These are phyloP conservation scores for Sinocyclocheilus grahami DNA, from an alignment of 2,113 vertebrate species.

Conservation along the genomic window DNA sequence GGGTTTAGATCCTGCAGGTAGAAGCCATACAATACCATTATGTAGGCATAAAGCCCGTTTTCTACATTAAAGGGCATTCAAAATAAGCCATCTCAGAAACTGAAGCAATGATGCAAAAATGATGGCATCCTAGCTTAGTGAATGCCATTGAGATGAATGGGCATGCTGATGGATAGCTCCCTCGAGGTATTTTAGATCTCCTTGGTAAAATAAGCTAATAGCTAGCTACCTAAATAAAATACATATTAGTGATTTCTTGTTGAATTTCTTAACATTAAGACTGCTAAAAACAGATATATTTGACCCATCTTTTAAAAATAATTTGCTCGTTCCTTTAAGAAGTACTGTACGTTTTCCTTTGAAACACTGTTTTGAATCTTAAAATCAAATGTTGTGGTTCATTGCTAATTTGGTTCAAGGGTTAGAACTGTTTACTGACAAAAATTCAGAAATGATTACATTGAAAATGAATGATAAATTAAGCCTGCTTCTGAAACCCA, in stretches of 20 bases:
- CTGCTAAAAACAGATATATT: not conserved
- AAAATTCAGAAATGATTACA: not conserved
- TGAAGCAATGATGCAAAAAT: too few relatives aligned
- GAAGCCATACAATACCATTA: too few relatives aligned
- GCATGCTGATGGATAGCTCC: too few relatives aligned
- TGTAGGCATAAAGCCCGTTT: too few relatives aligned
- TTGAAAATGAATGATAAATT: constrained; percentile 3
- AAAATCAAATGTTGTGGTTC: not conserved
- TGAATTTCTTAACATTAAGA: not conserved
- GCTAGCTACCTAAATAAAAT: not conserved
- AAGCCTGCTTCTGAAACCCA: not conserved
- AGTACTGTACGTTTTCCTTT: not conserved
- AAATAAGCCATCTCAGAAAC: too few relatives aligned
- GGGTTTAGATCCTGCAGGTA: too few relatives aligned
- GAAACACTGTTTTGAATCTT: not conserved
- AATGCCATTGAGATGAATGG: not conserved
- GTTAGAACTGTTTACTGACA: not conserved
- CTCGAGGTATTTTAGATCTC: not conserved
- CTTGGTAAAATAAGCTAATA: not conserved
- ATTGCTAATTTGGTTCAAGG: constrained; percentile 2
- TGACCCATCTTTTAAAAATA: not conserved
- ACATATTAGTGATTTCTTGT: not conserved
- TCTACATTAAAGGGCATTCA: too few relatives aligned
- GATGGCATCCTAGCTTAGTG: too few relatives aligned
- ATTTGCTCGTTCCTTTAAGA: not conserved